These are phyloP conservation scores for Aplodontia rufa DNA, from an alignment of 2,113 vertebrate species.

Conservation along the genomic window DNA sequence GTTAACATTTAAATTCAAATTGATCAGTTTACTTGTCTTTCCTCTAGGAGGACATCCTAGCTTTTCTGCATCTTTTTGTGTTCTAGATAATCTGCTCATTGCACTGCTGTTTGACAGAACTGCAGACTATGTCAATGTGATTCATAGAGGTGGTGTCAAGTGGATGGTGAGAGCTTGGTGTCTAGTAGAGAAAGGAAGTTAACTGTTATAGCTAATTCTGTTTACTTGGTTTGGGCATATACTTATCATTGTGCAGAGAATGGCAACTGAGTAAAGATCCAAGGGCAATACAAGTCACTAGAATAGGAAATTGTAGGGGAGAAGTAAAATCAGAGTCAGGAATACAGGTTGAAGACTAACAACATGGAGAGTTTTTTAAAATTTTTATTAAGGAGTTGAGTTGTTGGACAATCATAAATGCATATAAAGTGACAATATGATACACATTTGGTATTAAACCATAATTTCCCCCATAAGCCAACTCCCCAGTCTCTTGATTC, in stretches of 20 bases:
- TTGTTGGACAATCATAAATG: too few relatives aligned
- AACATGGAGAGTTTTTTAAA: not conserved
- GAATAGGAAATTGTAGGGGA: not conserved
- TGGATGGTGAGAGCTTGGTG: not conserved
- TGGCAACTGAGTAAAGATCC: not conserved
- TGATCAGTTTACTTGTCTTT: not conserved
- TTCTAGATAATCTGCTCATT: not conserved
- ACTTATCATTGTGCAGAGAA: not conserved
- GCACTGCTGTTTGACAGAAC: not conserved
- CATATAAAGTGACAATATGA: too few relatives aligned
- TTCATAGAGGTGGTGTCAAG: not conserved
- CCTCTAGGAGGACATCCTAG: not conserved
- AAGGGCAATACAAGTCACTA: not conserved
- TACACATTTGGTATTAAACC: too few relatives aligned
- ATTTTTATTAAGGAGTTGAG: too few relatives aligned
- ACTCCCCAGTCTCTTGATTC: too few relatives aligned
- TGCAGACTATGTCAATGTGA: not conserved
- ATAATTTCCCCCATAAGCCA: too few relatives aligned
- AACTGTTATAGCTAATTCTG: not conserved
- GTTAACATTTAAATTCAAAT: slow-evolving; percentile 39
- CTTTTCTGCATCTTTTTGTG: not conserved
- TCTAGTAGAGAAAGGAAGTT: not conserved
- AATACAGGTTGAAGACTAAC: not conserved
- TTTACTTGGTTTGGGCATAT: not conserved
- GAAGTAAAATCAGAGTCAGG: not conserved